phyloP scores from a whole-genome alignment of 2,113 vertebrate genomes.

The Cyprinus carpio region DNA sequence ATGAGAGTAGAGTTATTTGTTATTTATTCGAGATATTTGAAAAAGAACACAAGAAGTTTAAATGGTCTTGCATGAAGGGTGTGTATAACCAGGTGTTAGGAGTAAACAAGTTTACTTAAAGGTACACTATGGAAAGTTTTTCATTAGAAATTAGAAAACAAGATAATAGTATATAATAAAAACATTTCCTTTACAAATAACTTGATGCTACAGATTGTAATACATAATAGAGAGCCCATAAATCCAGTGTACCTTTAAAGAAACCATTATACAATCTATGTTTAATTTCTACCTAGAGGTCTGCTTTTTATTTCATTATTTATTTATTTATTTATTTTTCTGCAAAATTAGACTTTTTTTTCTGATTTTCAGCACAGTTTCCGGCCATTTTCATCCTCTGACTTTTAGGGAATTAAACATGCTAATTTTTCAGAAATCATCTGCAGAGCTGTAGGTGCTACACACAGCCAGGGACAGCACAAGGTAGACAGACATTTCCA shows the following conservation, averaged over 20 bases:
- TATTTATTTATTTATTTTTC: too few species aligned
- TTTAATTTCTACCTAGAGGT: too few species aligned
- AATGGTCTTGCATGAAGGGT: not conserved
- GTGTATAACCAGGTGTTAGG: not conserved
- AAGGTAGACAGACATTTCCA: not conserved
- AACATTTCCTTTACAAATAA: not conserved
- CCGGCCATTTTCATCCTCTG: too few species aligned
- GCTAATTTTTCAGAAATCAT: not conserved
- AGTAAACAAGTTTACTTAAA: not conserved
- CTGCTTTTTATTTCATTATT: too few species aligned
- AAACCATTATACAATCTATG: too few species aligned
- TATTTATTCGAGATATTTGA: too few species aligned
- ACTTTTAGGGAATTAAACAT: too few species aligned
- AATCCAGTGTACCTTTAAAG: too few species aligned
- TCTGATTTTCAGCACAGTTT: too few species aligned
- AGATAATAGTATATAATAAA: not conserved
- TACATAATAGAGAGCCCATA: too few species aligned
- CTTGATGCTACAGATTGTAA: not conserved
- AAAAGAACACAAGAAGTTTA: not conserved
- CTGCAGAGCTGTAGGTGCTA: not conserved
- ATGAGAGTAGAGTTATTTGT: not conserved
- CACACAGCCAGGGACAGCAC: not conserved
- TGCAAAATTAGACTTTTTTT: too few species aligned
- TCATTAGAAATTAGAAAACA: not conserved
- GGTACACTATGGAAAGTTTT: not conserved